Base-by-base conservation (phyloP, 2,113 vertebrate species). In the Lycocorax pyrrhopterus region DNA sequence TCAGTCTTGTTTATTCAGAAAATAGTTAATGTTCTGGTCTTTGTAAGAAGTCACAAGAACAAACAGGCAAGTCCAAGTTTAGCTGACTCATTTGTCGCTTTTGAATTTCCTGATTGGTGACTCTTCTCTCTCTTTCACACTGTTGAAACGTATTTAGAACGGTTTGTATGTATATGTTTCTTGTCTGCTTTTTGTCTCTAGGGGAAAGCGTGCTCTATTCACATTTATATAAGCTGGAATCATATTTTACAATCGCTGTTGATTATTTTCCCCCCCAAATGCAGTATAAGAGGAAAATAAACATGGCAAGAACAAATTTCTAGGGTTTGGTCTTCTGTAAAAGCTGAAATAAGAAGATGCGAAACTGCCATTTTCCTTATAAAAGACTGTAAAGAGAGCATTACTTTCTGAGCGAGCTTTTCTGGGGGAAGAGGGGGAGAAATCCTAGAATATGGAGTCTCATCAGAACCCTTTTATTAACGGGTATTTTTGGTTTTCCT, bases 401-500 rank as follows among this genome's bases (percentile, higher is more conserved):
- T 94, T 95, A 96, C 90, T 92, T 96, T 97, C 96, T 96, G 93
- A 97, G 96, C 95, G 91, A 97, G 94, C 92, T 93, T 97, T 97
- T 96, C 89, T 97, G 79, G 89, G 94, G 93, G 86, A 93, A 84
- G 85, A 80, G 64, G 80, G 85, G 88, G 94, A 96, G 94, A 95
- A 98, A 82, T 93, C 95, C 96, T 87, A 89, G 94, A 96, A 94
- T 88, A 85, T 23, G 29, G 92, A 94, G 91, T 90, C 96, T 97
- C 97, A 96, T 98, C 96, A 95, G 97, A 98, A 96, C 91, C 95
- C 95, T 98, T 96, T 97, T 96, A 94, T 97, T 98, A 97, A 97
- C 96, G 96, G 97, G 96, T 98, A 98, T 97, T 97, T 97, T 98
- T 97, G 92, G 43, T 97, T 97, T 91, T 96, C 94, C 96, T 98